These are phyloP conservation scores for Furcula furcula DNA, from an alignment of 2,888 invertebrate genomes.

Conservation along the genomic window DNA sequence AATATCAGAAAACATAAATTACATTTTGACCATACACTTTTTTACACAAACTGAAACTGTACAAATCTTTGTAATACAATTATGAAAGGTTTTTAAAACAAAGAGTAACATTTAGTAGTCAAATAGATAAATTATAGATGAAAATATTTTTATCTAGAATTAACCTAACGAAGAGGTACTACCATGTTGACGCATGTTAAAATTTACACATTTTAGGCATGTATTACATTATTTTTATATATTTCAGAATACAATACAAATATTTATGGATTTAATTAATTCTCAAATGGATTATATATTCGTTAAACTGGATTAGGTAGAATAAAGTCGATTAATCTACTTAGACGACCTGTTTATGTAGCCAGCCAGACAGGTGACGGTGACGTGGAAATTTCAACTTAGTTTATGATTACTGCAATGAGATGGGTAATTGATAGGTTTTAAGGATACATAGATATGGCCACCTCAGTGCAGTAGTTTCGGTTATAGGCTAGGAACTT, in stretches of 20 bases:
- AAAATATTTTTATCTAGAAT: too few species aligned
- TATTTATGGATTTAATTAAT: background rate
- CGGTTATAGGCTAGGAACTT: conserved; percentile 30
- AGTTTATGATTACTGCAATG: conserved; percentile 23
- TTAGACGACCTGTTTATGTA: conserved; percentile 21
- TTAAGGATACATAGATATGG: conserved; percentile 11
- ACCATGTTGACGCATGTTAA: background rate
- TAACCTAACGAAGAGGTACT: background rate
- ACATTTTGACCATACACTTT: too few species aligned
- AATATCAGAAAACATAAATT: too few species aligned
- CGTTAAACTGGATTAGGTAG: conserved; percentile 18
- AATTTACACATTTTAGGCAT: background rate
- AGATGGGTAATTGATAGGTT: conserved; percentile 11
- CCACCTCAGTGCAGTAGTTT: conserved; percentile 29
- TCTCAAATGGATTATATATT: conserved; percentile 7
- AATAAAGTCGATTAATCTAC: conserved; percentile 27
- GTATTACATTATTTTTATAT: background rate
- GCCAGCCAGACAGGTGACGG: conserved; percentile 11
- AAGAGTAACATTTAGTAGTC: too few species aligned
- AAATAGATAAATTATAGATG: too few species aligned
- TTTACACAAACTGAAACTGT: too few species aligned
- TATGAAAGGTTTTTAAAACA: too few species aligned
- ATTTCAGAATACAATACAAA: background rate
- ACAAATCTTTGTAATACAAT: too few species aligned
- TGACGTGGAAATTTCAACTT: conserved; percentile 15